Evolutionary conservation across 2,113 vertebrate species (phyloP), one percentile per base, ranked within the genome.

Genomic region (Bostrychus sinensis): DNA sequence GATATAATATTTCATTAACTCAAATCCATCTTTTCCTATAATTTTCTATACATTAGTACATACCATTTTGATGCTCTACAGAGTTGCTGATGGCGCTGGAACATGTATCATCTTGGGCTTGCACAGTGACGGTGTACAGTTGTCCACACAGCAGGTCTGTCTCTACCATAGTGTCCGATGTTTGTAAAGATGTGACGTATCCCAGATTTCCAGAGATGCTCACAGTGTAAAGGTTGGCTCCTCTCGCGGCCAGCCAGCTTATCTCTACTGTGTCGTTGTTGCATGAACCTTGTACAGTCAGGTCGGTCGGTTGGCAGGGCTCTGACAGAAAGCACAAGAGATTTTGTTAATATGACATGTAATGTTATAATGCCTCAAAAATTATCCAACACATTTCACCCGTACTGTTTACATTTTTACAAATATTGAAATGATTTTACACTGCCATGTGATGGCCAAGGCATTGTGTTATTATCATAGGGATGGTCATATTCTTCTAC

Each of bases 111-210:
- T 77, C 83, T 37, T 71, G 56, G 5, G 88, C 86, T 16, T 39
- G 45, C 3, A 93, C 86, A 0, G 75, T 91, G 39, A 93, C 80
- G 28, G 22, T 89, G 54, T 86, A 93, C 3, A 66, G 48, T 22
- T 92, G 91, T 73, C 93, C 93, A 25, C 93, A 94, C 7, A 68
- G 76, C 23, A 93, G 81, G 4, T 79, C 70, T 0, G 43, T n/a
- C 46, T 73, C 73, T 13, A 87, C 38, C 1, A 3, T 60, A 0
- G 88, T 84, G 19, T 77, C 54, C 0, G 55, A 48, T 28, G 85
- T 86, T 62, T 84, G 76, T 65, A 88, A 86, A 20, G 70, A 23
- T 1, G 37, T 34, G 1, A 32, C 11, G 2, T 89, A 91, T 2
- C 90, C 91, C 70, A 89, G 64, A 59, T 86, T 51, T 60, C 93